Evolutionary conservation across 2,888 invertebrate genomes (phyloP).

Genomic region (Dolomedes plantarius): DNA sequence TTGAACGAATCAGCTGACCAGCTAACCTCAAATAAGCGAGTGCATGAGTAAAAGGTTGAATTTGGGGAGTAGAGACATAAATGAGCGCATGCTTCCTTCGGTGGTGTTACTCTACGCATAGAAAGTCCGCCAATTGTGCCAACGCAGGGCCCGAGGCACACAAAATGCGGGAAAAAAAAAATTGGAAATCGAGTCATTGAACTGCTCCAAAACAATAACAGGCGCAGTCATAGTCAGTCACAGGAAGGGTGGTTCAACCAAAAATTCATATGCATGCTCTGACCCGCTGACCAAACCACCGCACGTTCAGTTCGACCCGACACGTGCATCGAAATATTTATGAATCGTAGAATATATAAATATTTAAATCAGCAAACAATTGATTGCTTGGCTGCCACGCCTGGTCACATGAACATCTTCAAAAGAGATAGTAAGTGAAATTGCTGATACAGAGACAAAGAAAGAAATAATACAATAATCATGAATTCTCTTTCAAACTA

Average conservation of each 20-base stretch:
- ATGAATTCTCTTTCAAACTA: too few species aligned
- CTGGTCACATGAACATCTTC: too few species aligned
- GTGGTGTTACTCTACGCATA: too few species aligned
- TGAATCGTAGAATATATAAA: not conserved
- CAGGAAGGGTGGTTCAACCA: not conserved
- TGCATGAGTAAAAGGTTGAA: not conserved
- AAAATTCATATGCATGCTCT: constrained; percentile 4
- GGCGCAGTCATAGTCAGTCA: not conserved
- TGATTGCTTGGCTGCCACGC: too few species aligned
- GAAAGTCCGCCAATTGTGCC: too few species aligned
- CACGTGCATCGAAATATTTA: not conserved
- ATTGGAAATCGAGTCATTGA: constrained; percentile 1
- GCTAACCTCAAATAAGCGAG: constrained; percentile 8
- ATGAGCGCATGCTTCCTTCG: not conserved
- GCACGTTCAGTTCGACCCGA: not conserved
- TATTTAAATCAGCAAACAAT: not conserved
- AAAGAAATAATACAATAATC: too few species aligned
- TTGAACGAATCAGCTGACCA: not conserved
- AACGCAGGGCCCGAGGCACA: too few species aligned
- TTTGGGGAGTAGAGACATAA: not conserved
- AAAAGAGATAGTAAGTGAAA: too few species aligned
- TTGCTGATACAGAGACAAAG: too few species aligned
- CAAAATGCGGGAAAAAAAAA: not conserved
- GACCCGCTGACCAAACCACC: not conserved
- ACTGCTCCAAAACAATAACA: constrained; percentile 4